Evolutionary conservation across 1,140 invertebrate genomes (phyloP).

Genomic region (Aphelinus atriplicis): DNA sequence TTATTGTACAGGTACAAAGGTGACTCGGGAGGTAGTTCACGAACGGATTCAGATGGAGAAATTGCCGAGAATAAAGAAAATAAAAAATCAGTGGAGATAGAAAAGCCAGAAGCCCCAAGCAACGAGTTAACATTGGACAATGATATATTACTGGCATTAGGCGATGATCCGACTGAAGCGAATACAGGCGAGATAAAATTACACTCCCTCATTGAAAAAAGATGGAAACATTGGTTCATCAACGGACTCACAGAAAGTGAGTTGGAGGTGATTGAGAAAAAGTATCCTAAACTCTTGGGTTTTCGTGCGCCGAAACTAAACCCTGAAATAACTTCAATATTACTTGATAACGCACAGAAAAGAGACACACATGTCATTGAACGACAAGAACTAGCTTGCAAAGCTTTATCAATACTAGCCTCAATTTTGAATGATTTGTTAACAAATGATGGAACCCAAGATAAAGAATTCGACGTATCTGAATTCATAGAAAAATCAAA

Average conservation of each 20-base stretch:
- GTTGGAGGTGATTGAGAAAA: not conserved
- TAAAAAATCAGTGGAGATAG: too few relatives aligned
- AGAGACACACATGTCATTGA: not conserved
- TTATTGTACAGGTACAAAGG: too few relatives aligned
- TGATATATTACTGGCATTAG: not conserved
- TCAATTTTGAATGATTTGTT: conserved; percentile 6
- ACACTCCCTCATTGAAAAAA: not conserved
- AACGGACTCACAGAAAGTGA: not conserved
- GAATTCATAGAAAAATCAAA: not conserved
- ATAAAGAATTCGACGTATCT: not conserved
- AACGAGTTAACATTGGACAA: not conserved
- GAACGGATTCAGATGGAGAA: too few relatives aligned
- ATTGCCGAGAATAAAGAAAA: too few relatives aligned
- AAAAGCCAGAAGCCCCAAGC: too few relatives aligned
- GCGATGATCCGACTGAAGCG: not conserved
- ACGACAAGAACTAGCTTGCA: not conserved
- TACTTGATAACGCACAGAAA: not conserved
- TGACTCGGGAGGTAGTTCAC: too few relatives aligned
- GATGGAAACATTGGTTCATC: not conserved
- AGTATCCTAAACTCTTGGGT: not conserved
- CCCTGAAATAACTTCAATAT: not conserved
- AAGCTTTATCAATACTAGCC: not conserved
- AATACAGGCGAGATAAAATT: not conserved
- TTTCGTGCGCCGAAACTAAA: not conserved
- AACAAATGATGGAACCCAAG: not conserved